phyloP scores from a whole-genome alignment of 2,113 vertebrate genomes.

The Indicator maculatus region DNA sequence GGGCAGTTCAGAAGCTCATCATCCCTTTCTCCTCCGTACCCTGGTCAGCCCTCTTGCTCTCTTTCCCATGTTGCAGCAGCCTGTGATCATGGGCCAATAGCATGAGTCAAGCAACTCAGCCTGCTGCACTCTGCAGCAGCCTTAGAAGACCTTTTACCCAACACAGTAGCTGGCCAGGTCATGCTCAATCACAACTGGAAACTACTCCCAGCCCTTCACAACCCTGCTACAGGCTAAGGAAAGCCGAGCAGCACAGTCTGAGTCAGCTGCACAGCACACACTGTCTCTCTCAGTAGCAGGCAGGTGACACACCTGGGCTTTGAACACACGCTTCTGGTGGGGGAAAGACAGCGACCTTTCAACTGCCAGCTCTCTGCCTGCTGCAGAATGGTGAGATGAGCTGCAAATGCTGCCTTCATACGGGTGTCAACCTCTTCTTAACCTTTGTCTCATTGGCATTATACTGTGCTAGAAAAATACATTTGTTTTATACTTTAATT shows the following conservation, averaged over 20 bases:
- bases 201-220: background rate
- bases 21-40: background rate
- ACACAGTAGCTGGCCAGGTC: accelerated
- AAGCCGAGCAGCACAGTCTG: accelerated
- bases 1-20: background rate
- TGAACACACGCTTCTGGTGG: background rate
- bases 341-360: background rate
- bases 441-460: background rate
- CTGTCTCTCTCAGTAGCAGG: background rate
- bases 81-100: background rate
- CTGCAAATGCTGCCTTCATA: background rate
- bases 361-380: background rate
- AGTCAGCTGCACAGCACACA: background rate
- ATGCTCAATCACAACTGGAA: background rate
- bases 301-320: background rate
- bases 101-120: background rate
- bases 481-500: background rate
- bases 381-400: background rate
- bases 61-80: background rate
- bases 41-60: background rate
- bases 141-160: background rate
- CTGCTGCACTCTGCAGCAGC: background rate
- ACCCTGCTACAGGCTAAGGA: background rate
- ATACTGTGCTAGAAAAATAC: background rate
- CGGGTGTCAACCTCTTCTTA: background rate